A percentile compares a stretch with the other conserved stretches of the same genome.
Evolutionary conservation across 2,888 invertebrate species (phyloP).

Genomic region (Spicauda simplicius): DNA sequence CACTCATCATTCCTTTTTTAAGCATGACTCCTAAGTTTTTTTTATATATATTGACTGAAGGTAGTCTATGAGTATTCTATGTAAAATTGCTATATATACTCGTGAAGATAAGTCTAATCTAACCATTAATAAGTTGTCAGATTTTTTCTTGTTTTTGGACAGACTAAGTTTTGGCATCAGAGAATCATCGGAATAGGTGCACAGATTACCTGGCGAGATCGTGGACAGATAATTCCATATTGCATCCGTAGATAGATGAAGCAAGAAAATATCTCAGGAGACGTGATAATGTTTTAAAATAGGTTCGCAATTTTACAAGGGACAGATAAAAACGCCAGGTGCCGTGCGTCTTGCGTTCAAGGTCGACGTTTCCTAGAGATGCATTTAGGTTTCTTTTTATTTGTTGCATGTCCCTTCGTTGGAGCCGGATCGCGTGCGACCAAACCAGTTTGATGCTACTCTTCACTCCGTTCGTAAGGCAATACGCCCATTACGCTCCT

Average conservation of each 20-base stretch:
- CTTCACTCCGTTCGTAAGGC: conserved; percentile 71
- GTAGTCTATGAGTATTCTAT: too few species aligned
- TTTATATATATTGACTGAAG: too few species aligned
- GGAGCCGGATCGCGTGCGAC: conserved; percentile 78
- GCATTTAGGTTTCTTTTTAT: conserved; percentile 83
- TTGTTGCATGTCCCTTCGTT: conserved; percentile 79
- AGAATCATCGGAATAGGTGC: too few species aligned
- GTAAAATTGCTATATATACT: too few species aligned
- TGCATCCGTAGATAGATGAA: neutral
- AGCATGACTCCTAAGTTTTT: too few species aligned
- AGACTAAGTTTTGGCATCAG: too few species aligned
- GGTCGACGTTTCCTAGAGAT: conserved; percentile 84
- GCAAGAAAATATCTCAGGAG: conserved; percentile 5
- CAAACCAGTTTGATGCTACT: conserved; percentile 78
- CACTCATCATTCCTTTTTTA: too few species aligned
- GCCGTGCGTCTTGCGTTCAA: conserved; percentile 80
- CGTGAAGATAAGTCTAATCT: too few species aligned
- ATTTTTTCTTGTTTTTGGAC: too few species aligned
- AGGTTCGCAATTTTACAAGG: conserved; percentile 76
- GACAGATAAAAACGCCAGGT: conserved; percentile 83
- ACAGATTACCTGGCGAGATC: too few species aligned
- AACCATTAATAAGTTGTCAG: too few species aligned
- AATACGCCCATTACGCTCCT: conserved; percentile 61
- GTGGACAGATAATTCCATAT: too few species aligned
- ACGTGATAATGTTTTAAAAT: conserved; percentile 63